Base-by-base conservation (phyloP, 2,888 invertebrate genomes). In the Eucera pruinosa region DNA sequence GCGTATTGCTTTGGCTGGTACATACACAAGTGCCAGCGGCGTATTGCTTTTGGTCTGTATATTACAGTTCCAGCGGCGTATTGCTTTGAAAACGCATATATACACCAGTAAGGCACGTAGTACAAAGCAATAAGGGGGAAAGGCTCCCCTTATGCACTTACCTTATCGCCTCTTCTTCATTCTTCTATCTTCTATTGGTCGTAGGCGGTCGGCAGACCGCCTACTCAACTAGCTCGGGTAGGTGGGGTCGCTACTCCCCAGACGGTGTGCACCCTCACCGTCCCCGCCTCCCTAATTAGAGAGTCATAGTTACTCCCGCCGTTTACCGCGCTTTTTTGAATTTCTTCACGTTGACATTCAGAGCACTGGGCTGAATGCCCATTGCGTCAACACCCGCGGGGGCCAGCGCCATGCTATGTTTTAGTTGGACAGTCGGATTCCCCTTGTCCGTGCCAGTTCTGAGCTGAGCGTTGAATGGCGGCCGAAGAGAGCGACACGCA, bases 281-380 rank as follows among this genome's bases (percentile, higher is more conserved):
- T 15, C 15, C 39, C 39, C 4, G 33, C 33, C 33, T 33, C n/a
- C n/a, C n/a, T n/a, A n/a, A n/a, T 33, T 5, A 7, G 7, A 27
- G 50, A 50, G 50, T 50, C 50, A 50, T 50, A 50, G 27, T 50
- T 50, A 50, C 50, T 50, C 50, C 50, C 50, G 50, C 50, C 50
- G 50, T 27, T 94, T 94, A 94, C 94, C 92, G 94, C 94, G 94
- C 94, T 94, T 94, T 91, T 90, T 93, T 93, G 93, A 94, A 94
- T 94, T 94, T 94, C 94, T 94, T 94, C 94, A 94, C 94, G 93
- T 95, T 95, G 94, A 95, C 95, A 95, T 92, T 92, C 90, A 94
- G 92, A 94, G 93, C 94, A 95, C 94, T 95, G 94, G 94, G 94
- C 94, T 95, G 95, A 95, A 95, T 95, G 95, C 95, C 95, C 94